phyloP scores from a whole-genome alignment of 1,140 invertebrate species.

The Orius insidiosus region DNA sequence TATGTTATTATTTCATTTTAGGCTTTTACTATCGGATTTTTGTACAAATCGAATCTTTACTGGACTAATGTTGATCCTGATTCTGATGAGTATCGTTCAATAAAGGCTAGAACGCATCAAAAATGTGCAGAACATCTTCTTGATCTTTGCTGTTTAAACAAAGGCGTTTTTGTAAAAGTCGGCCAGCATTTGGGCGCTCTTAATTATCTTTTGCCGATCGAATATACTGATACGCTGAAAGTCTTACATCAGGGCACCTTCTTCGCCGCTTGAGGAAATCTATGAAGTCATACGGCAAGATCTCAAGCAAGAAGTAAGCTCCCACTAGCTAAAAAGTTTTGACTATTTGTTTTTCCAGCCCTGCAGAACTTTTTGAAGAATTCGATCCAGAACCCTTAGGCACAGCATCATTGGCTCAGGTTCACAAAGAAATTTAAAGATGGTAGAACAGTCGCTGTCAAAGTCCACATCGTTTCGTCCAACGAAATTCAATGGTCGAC shows the following conservation, averaged over 20 bases:
- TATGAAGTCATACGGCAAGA: constrained; percentile 75
- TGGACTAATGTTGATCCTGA: constrained; percentile 41
- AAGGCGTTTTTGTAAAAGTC: constrained; percentile 93
- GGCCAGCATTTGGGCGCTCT: constrained; percentile 93
- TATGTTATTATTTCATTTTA: constrained; percentile 21
- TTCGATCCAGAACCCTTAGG: constrained; percentile 80
- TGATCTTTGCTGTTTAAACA: constrained; percentile 78
- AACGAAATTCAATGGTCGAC: constrained; percentile 28
- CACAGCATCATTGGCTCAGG: constrained; percentile 90
- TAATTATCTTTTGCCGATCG: constrained; percentile 83
- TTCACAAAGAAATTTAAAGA: constrained; percentile 78
- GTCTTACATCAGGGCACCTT: constrained; percentile 86
- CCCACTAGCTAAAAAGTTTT: background rate
- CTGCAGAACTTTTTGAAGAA: constrained; percentile 64
- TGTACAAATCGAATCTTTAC: constrained; percentile 63
- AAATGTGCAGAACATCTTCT: constrained; percentile 73
- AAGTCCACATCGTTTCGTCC: constrained; percentile 23
- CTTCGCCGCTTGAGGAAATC: constrained; percentile 68
- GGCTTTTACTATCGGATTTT: constrained; percentile 54
- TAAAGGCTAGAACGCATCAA: constrained; percentile 56
- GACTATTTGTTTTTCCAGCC: constrained; percentile 30
- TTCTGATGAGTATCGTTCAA: constrained; percentile 44
- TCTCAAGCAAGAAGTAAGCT: constrained; percentile 55
- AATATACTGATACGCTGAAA: constrained; percentile 87
- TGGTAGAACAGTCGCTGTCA: constrained; percentile 73